phyloP scores from a whole-genome alignment of 2,113 vertebrate genomes.

The Ariopsis seemanni region DNA sequence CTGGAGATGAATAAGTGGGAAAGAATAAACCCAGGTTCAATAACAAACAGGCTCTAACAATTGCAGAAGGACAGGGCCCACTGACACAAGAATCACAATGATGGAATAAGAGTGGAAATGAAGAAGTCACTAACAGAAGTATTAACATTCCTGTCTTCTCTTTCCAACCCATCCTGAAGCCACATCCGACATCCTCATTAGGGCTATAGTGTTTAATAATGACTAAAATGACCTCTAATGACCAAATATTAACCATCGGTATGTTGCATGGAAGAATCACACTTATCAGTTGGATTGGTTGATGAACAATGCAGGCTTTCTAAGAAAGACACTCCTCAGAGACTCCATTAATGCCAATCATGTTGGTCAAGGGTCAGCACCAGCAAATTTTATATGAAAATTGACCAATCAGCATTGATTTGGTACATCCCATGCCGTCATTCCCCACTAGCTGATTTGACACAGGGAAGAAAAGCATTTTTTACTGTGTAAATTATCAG shows the following conservation, averaged over 20 bases:
- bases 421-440: not conserved
- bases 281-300: not conserved
- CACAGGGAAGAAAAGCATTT: not conserved
- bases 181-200: constrained; percentile 11
- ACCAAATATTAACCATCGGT: constrained; percentile 7
- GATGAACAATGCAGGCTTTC: constrained; percentile 1
- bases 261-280: not conserved
- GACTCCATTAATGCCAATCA: constrained; percentile 30
- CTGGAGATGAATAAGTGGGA: not conserved
- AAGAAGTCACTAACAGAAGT: not conserved
- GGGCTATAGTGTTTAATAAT: not conserved
- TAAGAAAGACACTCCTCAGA: constrained; percentile 7
- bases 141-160: not conserved
- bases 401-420: constrained; percentile 19
- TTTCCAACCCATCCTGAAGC: not conserved
- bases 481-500: not conserved
- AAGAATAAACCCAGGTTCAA: not conserved
- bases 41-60: not conserved
- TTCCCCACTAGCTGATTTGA: not conserved
- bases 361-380: not conserved
- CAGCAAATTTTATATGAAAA: constrained; percentile 13
- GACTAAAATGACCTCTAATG: not conserved
- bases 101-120: not conserved
- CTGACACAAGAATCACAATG: not conserved
- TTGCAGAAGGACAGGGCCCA: not conserved